phyloP scores from a whole-genome alignment of 1,140 invertebrate species.

The Rhyzopertha dominica region DNA sequence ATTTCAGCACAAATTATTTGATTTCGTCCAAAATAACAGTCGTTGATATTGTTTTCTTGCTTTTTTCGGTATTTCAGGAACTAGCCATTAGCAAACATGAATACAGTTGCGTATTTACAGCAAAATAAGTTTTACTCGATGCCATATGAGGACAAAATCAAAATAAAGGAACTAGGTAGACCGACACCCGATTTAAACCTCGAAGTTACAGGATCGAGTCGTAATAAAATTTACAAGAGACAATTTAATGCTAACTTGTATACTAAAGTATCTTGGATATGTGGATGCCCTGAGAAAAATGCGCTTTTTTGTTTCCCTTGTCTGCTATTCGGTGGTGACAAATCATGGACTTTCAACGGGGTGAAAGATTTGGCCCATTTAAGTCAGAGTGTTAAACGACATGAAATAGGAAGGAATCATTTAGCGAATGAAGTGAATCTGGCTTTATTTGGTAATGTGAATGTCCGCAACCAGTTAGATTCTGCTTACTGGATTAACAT shows the following conservation, averaged over 20 bases:
- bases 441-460: constrained; percentile 4
- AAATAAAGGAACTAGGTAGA: constrained; percentile 13
- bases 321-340: constrained; percentile 14
- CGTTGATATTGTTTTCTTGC: no score
- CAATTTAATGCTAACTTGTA: constrained; percentile 16
- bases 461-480: constrained; percentile 8
- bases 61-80: no score
- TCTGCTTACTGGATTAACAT: constrained; percentile 3
- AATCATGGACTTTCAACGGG: constrained; percentile 6
- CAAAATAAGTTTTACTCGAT: no score
- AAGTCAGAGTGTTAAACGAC: constrained; percentile 7
- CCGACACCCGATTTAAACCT: constrained; percentile 15
- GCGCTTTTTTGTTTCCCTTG: constrained; percentile 21
- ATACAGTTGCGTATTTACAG: no score
- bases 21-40: no score
- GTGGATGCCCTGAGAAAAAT: constrained; percentile 20
- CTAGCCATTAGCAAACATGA: no score
- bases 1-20: no score
- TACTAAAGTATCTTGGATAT: constrained; percentile 17
- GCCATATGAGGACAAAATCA: constrained; percentile 9
- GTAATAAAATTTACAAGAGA: constrained; percentile 14
- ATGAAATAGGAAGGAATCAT: constrained; percentile 3
- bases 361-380: constrained; percentile 9
- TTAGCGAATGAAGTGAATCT: background rate
- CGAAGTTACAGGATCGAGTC: constrained; percentile 6